A percentile compares a stretch with the other conserved stretches of the same genome.
Conservation (phyloP, 2,888 invertebrate genomes). For the Drosophila hamatofila region DNA sequence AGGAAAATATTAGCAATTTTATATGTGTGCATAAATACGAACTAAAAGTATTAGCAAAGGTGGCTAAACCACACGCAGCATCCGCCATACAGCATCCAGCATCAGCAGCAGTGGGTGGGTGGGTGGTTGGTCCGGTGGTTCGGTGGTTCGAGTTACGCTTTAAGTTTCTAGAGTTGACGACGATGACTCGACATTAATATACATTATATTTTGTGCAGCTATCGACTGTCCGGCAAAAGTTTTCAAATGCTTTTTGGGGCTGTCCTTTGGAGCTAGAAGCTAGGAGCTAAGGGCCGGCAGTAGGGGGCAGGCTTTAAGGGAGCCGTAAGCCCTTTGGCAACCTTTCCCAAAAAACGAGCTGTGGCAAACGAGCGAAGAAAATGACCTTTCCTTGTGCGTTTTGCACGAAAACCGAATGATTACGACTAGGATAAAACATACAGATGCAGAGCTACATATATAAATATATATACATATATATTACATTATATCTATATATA, state of each 20-base stretch:
- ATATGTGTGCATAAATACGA: constrained; percentile 24
- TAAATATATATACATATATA: constrained; percentile 6
- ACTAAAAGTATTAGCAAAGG: constrained; percentile 67
- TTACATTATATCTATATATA: too few relatives aligned
- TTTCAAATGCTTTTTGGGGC: constrained; percentile 62
- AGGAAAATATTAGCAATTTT: constrained; percentile 27
- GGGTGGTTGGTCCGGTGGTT: not conserved
- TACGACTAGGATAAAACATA: constrained; percentile 54
- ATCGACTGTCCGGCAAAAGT: constrained; percentile 75
- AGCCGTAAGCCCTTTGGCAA: constrained; percentile 72
- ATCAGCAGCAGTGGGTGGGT: not conserved
- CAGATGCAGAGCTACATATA: constrained; percentile 20
- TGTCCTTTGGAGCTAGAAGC: not conserved
- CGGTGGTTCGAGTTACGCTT: constrained; percentile 43
- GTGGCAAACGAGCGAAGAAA: constrained; percentile 70
- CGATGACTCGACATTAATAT: constrained; percentile 77
- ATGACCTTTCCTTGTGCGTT: constrained; percentile 78
- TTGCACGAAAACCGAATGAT: constrained; percentile 68
- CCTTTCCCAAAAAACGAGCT: constrained; percentile 69
- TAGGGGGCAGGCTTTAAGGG: not conserved
- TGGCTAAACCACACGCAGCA: constrained; percentile 69
- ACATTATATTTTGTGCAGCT: constrained; percentile 74
- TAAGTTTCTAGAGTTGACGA: constrained; percentile 55
- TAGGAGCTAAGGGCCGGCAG: constrained; percentile 4
- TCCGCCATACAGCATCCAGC: constrained; percentile 28